phyloP scores from a whole-genome alignment of 2,113 vertebrate species.

The Pelecanus crispus region DNA sequence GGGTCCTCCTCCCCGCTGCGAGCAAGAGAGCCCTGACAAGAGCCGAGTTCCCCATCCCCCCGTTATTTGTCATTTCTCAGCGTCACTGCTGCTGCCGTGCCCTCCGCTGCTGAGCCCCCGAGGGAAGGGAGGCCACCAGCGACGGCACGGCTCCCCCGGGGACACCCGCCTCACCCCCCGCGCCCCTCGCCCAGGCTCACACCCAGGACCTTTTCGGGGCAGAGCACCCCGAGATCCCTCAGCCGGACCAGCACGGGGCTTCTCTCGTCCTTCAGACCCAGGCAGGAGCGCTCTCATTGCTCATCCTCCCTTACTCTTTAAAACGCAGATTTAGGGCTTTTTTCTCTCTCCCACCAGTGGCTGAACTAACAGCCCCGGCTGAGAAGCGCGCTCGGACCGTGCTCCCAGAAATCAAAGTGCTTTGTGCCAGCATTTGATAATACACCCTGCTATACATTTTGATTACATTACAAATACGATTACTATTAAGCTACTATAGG shows the following conservation, averaged over 20 bases:
- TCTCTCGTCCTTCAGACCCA: not conserved
- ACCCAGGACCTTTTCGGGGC: not conserved
- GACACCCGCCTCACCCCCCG: not conserved
- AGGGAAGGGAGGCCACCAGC: not conserved
- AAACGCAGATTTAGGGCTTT: not conserved
- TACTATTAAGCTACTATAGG: conserved; percentile 51
- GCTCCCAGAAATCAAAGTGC: conserved; percentile 8
- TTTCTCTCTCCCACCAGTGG: not conserved
- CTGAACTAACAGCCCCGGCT: not conserved
- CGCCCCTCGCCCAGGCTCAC: not conserved
- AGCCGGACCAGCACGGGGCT: not conserved
- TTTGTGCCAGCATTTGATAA: conserved; percentile 23
- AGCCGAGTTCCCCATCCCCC: not conserved
- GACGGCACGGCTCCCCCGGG: not conserved
- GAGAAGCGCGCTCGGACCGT: not conserved
- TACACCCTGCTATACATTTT: conserved; percentile 41
- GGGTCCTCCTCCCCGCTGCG: not conserved
- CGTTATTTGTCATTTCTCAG: accelerated
- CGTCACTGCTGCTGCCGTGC: not conserved
- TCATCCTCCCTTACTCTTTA: not conserved
- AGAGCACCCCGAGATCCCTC: not conserved
- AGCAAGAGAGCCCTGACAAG: not conserved
- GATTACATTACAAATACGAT: conserved; percentile 56
- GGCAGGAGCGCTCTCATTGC: not conserved
- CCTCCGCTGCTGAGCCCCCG: not conserved